Conservation (phyloP, 2,888 invertebrate species). For the Agrilus mali region DNA sequence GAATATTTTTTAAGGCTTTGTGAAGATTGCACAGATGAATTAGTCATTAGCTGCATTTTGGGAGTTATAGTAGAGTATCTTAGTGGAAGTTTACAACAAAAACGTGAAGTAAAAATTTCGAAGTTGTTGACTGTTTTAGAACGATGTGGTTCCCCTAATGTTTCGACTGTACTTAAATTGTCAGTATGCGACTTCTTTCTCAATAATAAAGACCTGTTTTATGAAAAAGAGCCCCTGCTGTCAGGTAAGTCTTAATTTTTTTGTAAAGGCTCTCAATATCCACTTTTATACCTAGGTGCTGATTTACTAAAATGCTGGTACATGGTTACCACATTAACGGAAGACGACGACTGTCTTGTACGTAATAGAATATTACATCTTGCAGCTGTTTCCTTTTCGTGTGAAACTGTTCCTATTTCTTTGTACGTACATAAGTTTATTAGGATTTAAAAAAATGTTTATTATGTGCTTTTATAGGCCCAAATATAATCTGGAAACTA, state of each 20-base stretch:
- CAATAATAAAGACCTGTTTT: conserved; percentile 14
- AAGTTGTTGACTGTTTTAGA: neutral
- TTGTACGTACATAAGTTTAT: neutral
- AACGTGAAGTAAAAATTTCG: neutral
- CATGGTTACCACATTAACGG: conserved; percentile 36
- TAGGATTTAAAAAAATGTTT: too few relatives aligned
- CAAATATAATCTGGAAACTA: neutral
- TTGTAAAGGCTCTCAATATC: neutral
- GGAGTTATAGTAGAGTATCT: neutral
- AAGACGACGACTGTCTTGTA: conserved; percentile 38
- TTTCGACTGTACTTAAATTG: neutral
- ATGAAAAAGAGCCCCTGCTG: conserved; percentile 26
- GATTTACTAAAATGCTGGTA: conserved; percentile 28
- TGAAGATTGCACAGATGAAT: neutral
- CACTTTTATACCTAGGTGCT: conserved; percentile 5
- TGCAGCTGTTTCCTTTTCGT: too few relatives aligned
- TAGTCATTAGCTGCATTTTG: neutral
- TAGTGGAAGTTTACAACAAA: neutral
- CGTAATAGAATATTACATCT: conserved; percentile 27
- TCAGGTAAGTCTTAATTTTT: conserved; percentile 1
- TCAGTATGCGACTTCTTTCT: conserved; percentile 5
- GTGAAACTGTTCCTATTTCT: too few relatives aligned
- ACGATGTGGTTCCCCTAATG: conserved; percentile 1
- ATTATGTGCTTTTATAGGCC: neutral
- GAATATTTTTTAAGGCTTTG: too few relatives aligned